Evolutionary conservation across 2,797 vertebrate species (phyloP), one percentile per base, ranked within the genome.

Genomic region (Triplophysa yarkandensis): DNA sequence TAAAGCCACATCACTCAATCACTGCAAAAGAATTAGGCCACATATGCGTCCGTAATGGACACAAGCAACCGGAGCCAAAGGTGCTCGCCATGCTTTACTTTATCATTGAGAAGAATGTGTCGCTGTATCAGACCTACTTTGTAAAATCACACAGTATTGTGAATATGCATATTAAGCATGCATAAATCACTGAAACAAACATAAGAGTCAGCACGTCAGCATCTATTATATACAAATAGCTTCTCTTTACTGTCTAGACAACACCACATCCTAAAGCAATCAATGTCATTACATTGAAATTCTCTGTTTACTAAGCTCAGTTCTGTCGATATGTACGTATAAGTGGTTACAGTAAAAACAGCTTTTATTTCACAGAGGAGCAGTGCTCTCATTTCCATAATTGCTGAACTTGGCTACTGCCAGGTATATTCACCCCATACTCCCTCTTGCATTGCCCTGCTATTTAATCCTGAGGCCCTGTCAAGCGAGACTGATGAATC

Each of bases 1-100:
- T 89, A 89, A 87, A 87, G 82, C 76, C 36, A 57, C 86, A 90
- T 91, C 81, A 87, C 80, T 93, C 89, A 88, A 77, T 27, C 60
- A 79, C 77, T 84, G 86, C 82, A 78, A 79, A 79, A 82, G 83
- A 85, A 80, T 71, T 28, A 61, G 77, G 78, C 67, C 30, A 43
- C 75, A 72, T 78, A 81, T 84, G 81, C 80, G 50, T 81, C 71
- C 74, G 62, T 77, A 77, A 81, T 82, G 32, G 74, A 60, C 71
- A 61, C 48, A 80, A 68, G 60, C 14, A 81, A 81, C 54, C 72
- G 73, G 50, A 4, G 27, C 68, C 73, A 65, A 28, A 48, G 44
- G 78, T 67, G 77, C 34, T 14, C 41, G 50, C 43, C 58, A 54
- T 25, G 43, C 55, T 61, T 30, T 60, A 17, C 34, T 48, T 21